These are phyloP conservation scores for Cheiracanthium punctorium DNA, from an alignment of 2,888 invertebrate species.

Conservation along the genomic window DNA sequence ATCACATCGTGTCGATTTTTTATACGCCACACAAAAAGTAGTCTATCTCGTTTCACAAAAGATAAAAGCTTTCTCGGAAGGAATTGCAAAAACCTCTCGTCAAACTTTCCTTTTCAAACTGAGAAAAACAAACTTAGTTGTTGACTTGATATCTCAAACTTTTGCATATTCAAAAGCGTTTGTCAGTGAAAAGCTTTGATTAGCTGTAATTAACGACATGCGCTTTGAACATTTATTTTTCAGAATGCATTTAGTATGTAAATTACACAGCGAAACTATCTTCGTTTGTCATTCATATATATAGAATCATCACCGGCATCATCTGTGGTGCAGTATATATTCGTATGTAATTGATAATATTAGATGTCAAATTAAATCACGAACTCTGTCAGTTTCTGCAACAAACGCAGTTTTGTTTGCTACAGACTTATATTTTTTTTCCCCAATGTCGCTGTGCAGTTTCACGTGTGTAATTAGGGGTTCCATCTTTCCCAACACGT, in stretches of 20 bases:
- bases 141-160: too few relatives aligned
- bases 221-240: neutral
- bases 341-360: neutral
- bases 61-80: too few relatives aligned
- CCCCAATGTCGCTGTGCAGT: too few relatives aligned
- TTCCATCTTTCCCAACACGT: too few relatives aligned
- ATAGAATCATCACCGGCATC: neutral
- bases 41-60: too few relatives aligned
- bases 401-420: neutral
- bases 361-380: neutral
- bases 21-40: too few relatives aligned
- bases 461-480: too few relatives aligned
- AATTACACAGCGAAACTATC: neutral
- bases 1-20: too few relatives aligned
- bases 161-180: neutral
- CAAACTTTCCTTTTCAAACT: too few relatives aligned
- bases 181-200: neutral
- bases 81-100: too few relatives aligned
- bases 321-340: neutral
- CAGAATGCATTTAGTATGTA: neutral
- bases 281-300: neutral
- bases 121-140: too few relatives aligned
- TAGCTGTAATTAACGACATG: neutral
- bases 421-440: too few relatives aligned
- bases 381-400: neutral